These are phyloP conservation scores for Hyles vespertilio DNA, from an alignment of 1,140 invertebrate species.

Conservation along the genomic window DNA sequence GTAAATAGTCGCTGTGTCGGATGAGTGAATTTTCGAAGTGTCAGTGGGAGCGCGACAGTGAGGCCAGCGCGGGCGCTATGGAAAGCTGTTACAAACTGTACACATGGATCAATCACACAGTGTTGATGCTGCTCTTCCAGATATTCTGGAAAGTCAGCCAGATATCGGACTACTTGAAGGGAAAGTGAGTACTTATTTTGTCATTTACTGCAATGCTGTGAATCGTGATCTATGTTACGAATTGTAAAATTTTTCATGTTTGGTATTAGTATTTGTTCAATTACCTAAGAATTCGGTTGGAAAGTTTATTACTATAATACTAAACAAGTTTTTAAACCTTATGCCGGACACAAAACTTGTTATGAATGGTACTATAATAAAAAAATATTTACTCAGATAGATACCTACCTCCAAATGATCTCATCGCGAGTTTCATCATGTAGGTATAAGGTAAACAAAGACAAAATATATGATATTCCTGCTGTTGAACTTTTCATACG, in stretches of 20 bases:
- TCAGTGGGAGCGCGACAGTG: constrained; percentile 46
- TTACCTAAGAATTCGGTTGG: not conserved
- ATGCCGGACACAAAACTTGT: too few relatives aligned
- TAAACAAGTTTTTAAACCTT: too few relatives aligned
- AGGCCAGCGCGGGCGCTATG: constrained; percentile 41
- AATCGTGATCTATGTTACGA: not conserved
- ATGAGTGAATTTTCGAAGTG: constrained; percentile 61
- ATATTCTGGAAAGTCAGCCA: constrained; percentile 71
- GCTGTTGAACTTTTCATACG: too few relatives aligned
- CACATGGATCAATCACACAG: constrained; percentile 64
- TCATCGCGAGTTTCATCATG: too few relatives aligned
- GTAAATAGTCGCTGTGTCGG: constrained; percentile 43
- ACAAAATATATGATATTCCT: too few relatives aligned
- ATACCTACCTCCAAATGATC: too few relatives aligned
- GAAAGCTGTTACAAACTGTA: constrained; percentile 68
- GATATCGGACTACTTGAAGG: constrained; percentile 64
- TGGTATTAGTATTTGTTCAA: not conserved
- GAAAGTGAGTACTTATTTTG: constrained; percentile 48
- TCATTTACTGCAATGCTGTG: too few relatives aligned
- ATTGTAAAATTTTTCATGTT: not conserved
- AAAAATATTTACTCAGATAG: too few relatives aligned
- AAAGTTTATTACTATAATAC: too few relatives aligned
- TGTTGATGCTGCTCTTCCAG: constrained; percentile 64
- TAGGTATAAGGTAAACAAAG: too few relatives aligned
- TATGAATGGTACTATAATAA: too few relatives aligned